phyloP scores from a whole-genome alignment of 2,113 vertebrate genomes.

The Engraulis encrasicolus region DNA sequence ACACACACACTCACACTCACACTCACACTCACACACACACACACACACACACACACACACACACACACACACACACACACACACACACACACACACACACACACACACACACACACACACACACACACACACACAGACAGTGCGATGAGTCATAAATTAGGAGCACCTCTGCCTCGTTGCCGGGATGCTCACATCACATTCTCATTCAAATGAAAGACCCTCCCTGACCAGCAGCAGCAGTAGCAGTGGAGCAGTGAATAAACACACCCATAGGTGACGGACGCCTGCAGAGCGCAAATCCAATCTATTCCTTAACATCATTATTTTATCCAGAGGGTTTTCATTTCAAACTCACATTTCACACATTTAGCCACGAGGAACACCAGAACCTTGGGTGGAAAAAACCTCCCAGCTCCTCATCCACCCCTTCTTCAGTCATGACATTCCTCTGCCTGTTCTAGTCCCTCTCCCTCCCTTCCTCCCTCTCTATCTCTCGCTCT shows the following conservation, averaged over 20 bases:
- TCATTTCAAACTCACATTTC: background rate
- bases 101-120: conserved; percentile 1
- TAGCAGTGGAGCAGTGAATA: no score
- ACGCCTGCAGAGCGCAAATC: background rate
- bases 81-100: background rate
- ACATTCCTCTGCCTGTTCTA: background rate
- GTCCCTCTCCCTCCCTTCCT: background rate
- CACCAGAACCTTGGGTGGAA: background rate
- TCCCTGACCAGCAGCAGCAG: background rate
- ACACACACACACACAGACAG: background rate
- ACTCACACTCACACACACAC: no score
- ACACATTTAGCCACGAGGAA: background rate
- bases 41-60: background rate
- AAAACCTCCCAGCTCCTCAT: background rate
- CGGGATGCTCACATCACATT: background rate
- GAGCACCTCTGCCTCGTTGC: background rate
- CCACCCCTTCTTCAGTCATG: background rate
- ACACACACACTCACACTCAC: no score
- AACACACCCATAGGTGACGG: background rate
- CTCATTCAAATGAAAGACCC: background rate
- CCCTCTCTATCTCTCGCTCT: no score
- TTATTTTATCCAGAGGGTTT: conserved; percentile 6
- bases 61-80: conserved; percentile 10
- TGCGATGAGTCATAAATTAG: conserved; percentile 3
- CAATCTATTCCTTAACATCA: background rate